phyloP scores from a whole-genome alignment of 2,113 vertebrate species.

The Osmerus mordax region DNA sequence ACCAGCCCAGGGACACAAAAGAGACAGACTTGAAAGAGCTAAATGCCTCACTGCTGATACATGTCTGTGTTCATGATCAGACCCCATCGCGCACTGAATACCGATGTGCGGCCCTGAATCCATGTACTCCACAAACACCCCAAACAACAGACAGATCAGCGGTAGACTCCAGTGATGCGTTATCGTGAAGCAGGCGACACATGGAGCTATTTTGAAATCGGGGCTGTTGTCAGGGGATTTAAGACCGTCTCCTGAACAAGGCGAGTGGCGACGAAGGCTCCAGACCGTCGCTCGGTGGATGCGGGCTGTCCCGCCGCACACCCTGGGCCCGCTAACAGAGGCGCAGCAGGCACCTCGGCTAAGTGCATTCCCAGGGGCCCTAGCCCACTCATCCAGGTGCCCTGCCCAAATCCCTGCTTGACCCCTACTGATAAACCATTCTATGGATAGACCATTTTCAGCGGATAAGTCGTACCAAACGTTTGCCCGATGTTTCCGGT shows the following conservation, averaged over 20 bases:
- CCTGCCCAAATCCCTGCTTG: slow-evolving; percentile 68
- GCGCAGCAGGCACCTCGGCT: slow-evolving; percentile 61
- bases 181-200: slow-evolving; percentile 48
- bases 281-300: slow-evolving; percentile 47
- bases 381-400: slow-evolving; percentile 30
- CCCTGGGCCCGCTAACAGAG: slow-evolving; percentile 61
- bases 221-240: slow-evolving; percentile 31
- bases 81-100: not conserved
- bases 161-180: slow-evolving; percentile 13
- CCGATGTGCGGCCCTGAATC: not conserved
- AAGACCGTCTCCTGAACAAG: slow-evolving; percentile 41
- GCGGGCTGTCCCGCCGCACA: slow-evolving; percentile 56
- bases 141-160: slow-evolving; percentile 7
- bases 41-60: not conserved
- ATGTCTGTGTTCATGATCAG: not conserved
- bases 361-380: slow-evolving; percentile 74
- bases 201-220: slow-evolving; percentile 51
- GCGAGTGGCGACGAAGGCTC: slow-evolving; percentile 52
- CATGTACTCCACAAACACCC: slow-evolving; percentile 23
- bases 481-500: not conserved
- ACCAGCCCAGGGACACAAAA: too few relatives aligned
- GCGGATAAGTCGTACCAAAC: not conserved
- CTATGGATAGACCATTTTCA: slow-evolving; percentile 59
- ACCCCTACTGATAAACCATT: slow-evolving; percentile 71
- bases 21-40: too few relatives aligned